Evolutionary conservation across 2,888 invertebrate species (phyloP), one percentile per base, ranked within the genome.

Genomic region (Tribolium freemani): DNA sequence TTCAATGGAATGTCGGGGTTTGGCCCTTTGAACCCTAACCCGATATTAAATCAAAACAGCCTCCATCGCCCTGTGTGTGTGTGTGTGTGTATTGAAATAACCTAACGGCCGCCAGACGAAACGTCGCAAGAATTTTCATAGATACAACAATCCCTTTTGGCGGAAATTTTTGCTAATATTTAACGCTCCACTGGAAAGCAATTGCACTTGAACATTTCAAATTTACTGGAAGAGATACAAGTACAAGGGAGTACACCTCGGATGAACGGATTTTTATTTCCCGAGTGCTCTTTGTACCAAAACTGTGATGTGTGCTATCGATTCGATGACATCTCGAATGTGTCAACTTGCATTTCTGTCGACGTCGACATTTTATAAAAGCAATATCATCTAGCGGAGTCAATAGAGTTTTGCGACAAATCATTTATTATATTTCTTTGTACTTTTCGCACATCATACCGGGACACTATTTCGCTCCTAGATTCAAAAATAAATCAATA

Each of bases 31-130:
- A 77, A 74, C 76, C 72, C 74, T 64, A 30, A 58, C 64, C 72
- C 66, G 75, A 78, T 78, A 78, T 78, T 79, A 76, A 79, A 79
- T 78, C 77, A 78, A 78, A 78, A 79, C 76, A 77, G 75, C 63
- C 71, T 75, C 72, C 69, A 51, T 63, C 51, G 26, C 63, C 30
- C 46, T 31, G 31, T n/a, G n/a, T n/a, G n/a, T 16, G 1, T 64
- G 20, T 61, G 57, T 54, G 38, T 73, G 61, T 64, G 69, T 74
- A 76, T 75, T 76, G 77, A 76, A 77, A 75, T 76, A 73, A 73
- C 72, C 72, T 72, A 75, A 69, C 71, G 69, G 70, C 61, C 53
- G 51, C 13, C 30, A 10, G 64, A 64, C 64, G 64, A 53, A 16
- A 26, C 50, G 68, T 57, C 68, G 68, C 20, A 68, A 57, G 68